Evolutionary conservation across 2,888 invertebrate species (phyloP).

Genomic region (Tipula vernalis): DNA sequence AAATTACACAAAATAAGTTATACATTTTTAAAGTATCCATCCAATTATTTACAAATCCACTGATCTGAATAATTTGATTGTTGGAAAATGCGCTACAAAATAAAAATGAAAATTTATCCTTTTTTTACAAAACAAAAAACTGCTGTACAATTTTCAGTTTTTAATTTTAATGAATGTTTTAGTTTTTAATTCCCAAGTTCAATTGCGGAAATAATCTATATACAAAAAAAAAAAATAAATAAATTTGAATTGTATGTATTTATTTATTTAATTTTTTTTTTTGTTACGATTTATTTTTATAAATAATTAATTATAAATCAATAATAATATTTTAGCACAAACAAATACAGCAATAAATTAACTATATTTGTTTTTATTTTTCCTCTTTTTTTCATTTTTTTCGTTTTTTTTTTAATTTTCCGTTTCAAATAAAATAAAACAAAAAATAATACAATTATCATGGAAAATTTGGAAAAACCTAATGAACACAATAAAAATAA

Average conservation of each 20-base stretch:
- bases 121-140: not conserved
- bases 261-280: too few relatives aligned
- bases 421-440: not conserved
- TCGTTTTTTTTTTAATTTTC: not conserved
- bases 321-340: not conserved
- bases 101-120: not conserved
- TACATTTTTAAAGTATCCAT: not conserved
- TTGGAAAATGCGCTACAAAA: not conserved
- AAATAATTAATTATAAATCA: not conserved
- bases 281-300: not conserved
- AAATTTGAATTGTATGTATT: not conserved
- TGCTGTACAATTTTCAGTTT: not conserved
- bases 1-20: too few relatives aligned
- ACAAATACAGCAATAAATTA: not conserved
- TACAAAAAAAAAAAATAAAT: not conserved
- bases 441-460: not conserved
- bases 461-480: constrained; percentile 13
- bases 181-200: not conserved
- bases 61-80: not conserved
- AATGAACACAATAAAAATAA: not conserved
- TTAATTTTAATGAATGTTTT: not conserved
- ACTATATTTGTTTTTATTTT: not conserved
- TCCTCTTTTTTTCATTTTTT: not conserved
- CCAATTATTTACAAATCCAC: not conserved
- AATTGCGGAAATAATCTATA: not conserved